A percentile compares a stretch with the other conserved stretches of the same genome.
phyloP scores from a whole-genome alignment of 2,888 invertebrate genomes.

The Aphodius granarius region DNA sequence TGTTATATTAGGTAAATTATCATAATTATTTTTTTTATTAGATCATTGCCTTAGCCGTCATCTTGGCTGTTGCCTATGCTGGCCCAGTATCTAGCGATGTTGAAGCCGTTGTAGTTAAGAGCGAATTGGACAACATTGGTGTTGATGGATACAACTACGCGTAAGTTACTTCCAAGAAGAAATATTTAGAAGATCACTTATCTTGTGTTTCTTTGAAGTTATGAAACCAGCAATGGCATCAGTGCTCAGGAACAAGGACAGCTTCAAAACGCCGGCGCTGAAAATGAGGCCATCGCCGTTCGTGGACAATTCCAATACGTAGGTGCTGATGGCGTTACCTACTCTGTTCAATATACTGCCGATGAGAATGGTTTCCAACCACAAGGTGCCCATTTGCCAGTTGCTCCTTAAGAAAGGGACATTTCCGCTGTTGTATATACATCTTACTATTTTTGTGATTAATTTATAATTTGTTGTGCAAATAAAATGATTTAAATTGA shows the following conservation, averaged over 20 bases:
- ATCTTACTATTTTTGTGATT: not conserved
- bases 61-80: slow-evolving; percentile 38
- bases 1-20: too few species aligned
- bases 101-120: slow-evolving; percentile 63
- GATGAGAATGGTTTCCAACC: slow-evolving; percentile 65
- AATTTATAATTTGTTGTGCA: not conserved
- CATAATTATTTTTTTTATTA: slow-evolving; percentile 20
- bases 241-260: slow-evolving; percentile 64
- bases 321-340: slow-evolving; percentile 64
- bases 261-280: slow-evolving; percentile 64
- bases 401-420: not conserved
- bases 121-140: slow-evolving; percentile 64
- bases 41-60: slow-evolving; percentile 33
- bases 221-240: slow-evolving; percentile 67
- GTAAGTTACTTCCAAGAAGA: slow-evolving; percentile 24
- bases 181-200: not conserved
- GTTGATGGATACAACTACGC: slow-evolving; percentile 44
- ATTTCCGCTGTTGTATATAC: not conserved
- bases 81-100: slow-evolving; percentile 44
- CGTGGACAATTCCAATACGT: slow-evolving; percentile 64
- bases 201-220: slow-evolving; percentile 50
- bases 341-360: slow-evolving; percentile 63
- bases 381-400: slow-evolving; percentile 55
- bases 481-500: not conserved
- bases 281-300: slow-evolving; percentile 64